These are phyloP conservation scores for Burhinus bistriatus DNA, from an alignment of 2,113 vertebrate genomes.

Conservation along the genomic window DNA sequence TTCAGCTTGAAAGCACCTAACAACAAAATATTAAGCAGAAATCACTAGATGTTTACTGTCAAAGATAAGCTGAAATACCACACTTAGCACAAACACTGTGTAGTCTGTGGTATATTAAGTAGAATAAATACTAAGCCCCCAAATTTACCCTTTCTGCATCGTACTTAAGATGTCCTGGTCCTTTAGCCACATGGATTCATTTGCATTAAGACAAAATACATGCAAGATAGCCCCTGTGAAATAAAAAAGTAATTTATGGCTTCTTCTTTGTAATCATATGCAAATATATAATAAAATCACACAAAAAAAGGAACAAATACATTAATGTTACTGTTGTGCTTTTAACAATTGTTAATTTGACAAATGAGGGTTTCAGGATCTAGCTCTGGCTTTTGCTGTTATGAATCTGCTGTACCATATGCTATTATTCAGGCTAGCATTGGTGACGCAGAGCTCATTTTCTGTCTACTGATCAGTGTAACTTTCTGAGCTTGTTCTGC, in stretches of 20 bases:
- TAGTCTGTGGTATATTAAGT: neutral
- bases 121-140: neutral
- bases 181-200: neutral
- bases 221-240: neutral
- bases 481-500: neutral
- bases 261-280: neutral
- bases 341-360: constrained; percentile 52
- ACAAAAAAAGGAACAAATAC: neutral
- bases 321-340: neutral
- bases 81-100: neutral
- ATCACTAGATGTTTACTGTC: neutral
- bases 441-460: neutral
- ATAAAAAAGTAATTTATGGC: neutral
- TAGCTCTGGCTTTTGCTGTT: constrained; percentile 20
- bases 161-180: neutral
- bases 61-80: neutral
- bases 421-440: neutral
- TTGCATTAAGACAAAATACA: neutral
- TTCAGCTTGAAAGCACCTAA: neutral
- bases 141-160: neutral
- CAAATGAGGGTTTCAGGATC: constrained; percentile 1
- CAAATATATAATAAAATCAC: neutral
- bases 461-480: neutral
- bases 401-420: constrained; percentile 33
- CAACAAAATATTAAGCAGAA: neutral